These are phyloP conservation scores for Zalophus californianus DNA, from an alignment of 2,797 vertebrate genomes.

Conservation along the genomic window DNA sequence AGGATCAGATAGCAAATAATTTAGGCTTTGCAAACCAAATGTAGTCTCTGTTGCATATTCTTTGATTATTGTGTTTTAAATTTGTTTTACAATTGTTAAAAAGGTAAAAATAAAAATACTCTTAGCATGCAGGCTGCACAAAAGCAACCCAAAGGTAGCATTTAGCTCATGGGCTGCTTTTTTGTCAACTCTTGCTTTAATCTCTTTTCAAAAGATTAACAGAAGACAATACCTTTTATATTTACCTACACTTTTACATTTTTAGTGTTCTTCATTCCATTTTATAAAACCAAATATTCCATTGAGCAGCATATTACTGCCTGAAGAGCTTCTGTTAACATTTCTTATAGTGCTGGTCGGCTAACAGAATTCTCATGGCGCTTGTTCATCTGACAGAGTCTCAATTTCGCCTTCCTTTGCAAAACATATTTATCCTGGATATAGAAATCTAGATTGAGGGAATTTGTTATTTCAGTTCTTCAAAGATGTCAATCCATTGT, in stretches of 20 bases:
- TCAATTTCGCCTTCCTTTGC: not conserved
- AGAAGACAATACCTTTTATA: not conserved
- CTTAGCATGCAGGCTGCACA: not conserved
- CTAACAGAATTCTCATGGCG: not conserved
- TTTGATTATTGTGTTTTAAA: not conserved
- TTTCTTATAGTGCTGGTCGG: not conserved
- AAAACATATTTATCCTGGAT: not conserved
- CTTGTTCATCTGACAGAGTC: not conserved
- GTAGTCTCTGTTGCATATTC: not conserved
- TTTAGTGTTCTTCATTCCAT: not conserved
- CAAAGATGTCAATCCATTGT: not conserved
- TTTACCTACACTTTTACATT: not conserved
- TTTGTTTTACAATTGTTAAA: not conserved
- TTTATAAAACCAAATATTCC: not conserved
- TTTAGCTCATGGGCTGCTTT: not conserved
- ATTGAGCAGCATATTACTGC: not conserved
- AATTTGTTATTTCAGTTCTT: not conserved
- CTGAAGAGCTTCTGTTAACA: not conserved
- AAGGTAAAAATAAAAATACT: not conserved
- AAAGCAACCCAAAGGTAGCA: not conserved
- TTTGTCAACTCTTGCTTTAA: not conserved
- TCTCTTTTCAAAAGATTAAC: conserved; percentile 11
- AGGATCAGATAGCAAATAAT: not conserved
- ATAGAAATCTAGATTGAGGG: not conserved
- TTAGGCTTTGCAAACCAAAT: not conserved